Conservation (phyloP, 2,888 invertebrate genomes). For the Eupsilia transversa region DNA sequence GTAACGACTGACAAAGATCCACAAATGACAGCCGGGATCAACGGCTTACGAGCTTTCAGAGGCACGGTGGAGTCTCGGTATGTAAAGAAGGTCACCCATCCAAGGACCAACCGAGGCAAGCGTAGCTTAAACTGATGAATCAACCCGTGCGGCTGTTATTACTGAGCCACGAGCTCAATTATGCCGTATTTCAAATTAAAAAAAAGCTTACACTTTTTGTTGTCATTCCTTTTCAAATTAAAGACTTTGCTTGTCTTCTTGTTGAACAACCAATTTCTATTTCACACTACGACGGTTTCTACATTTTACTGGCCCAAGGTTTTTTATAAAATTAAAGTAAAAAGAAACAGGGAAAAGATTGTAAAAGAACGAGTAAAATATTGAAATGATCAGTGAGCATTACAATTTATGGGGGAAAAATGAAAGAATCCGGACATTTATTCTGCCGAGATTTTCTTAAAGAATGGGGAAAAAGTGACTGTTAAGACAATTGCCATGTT, state of each 20-base stretch:
- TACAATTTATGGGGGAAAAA: slow-evolving; percentile 48
- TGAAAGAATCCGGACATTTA: slow-evolving; percentile 38
- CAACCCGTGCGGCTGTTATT: too few species aligned
- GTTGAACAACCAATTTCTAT: slow-evolving; percentile 36
- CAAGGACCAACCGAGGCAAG: too few species aligned
- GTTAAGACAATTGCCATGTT: slow-evolving; percentile 46
- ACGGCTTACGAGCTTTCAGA: too few species aligned
- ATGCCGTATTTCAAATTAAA: slow-evolving; percentile 2
- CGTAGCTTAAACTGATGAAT: too few species aligned
- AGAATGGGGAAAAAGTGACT: slow-evolving; percentile 13
- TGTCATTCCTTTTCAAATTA: slow-evolving; percentile 29
- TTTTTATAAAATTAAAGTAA: slow-evolving; percentile 31
- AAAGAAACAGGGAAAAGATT: slow-evolving; percentile 44
- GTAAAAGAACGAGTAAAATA: slow-evolving; percentile 37
- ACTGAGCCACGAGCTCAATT: too few species aligned
- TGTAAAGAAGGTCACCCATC: too few species aligned
- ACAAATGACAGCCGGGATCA: too few species aligned
- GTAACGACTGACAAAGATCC: too few species aligned
- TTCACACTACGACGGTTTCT: slow-evolving; percentile 8
- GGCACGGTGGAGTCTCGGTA: too few species aligned
- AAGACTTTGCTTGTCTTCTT: neutral
- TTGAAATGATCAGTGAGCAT: slow-evolving; percentile 51
- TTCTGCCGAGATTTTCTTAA: slow-evolving; percentile 31
- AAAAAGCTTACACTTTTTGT: slow-evolving; percentile 1
- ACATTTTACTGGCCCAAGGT: slow-evolving; percentile 26